Base-by-base conservation (phyloP, 1,140 invertebrate species). In the Drosophila orena region DNA sequence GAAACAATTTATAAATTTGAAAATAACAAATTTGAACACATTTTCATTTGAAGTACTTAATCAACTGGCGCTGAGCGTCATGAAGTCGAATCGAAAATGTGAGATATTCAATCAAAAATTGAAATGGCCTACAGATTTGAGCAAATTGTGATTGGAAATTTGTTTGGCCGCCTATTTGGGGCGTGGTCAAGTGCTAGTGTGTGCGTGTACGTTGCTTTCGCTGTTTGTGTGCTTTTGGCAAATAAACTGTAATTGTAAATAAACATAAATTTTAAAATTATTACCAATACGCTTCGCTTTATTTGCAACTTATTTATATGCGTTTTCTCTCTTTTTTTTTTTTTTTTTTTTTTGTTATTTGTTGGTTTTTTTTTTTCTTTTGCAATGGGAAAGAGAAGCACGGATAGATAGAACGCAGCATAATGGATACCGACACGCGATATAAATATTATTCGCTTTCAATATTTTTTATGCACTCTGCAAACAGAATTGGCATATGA, bases 181-280 rank as follows among this genome's bases (percentile, higher is more conserved):
- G 57, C 56, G 55, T 66, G 53, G 34, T 17, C 17, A 12, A 3
- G 15, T 15, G 35, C 24, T 14, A 15, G 12, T 22, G 30, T 62
- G 44, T 15, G 47, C 34, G 34, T 43, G n/a, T 8, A 11, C 14
- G 14, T 30, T 69, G 46, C 56, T 42, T 61, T 42, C 56, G 20
- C 15, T 61, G 46, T 64, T 22, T 59, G 60, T 65, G 52, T 74
- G 70, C 52, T 55, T 49, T 59, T 49, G 74, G 62, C 66, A 86
- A 86, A 86, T 88, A 88, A 86, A 86, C 79, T 88, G 78, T 88
- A 86, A 86, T 86, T 86, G 83, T 88, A 88, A 88, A 86, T 86
- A 86, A 86, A 86, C 79, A 86, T 79, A 79, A 79, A 88, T 81
- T 88, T 81, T 76, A 81, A 88, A 81, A 88, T 86, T 88, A 86